phyloP scores from a whole-genome alignment of 2,113 vertebrate species.

The Arvicanthis niloticus region DNA sequence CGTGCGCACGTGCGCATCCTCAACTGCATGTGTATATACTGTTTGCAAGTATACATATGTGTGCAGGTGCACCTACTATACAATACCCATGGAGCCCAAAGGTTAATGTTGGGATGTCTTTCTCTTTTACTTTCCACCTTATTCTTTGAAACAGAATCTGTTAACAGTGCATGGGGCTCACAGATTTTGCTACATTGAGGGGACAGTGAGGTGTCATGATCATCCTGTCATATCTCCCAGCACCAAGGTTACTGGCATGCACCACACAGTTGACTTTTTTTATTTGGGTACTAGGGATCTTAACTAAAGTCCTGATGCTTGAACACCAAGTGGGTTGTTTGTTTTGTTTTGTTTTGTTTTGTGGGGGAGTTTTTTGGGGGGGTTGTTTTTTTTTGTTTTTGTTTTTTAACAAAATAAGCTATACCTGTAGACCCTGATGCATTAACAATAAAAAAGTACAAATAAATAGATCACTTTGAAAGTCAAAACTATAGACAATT shows the following conservation, averaged over 20 bases:
- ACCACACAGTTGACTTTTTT: not conserved
- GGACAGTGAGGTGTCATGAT: not conserved
- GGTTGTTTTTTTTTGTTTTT: too few species aligned
- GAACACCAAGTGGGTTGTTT: not conserved
- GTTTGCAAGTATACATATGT: not conserved
- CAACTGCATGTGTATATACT: too few species aligned
- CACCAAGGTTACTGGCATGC: too few species aligned
- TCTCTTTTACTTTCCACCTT: not conserved
- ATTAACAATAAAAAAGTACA: constrained; percentile 28
- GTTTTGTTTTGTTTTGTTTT: too few species aligned
- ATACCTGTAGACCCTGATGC: not conserved
- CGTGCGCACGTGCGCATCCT: not conserved
- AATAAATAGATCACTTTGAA: not conserved
- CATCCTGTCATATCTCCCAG: not conserved
- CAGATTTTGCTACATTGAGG: not conserved
- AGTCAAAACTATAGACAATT: not conserved
- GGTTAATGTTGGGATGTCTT: not conserved
- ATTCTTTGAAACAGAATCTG: not conserved
- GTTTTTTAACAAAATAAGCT: not conserved
- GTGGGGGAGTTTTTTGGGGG: too few species aligned
- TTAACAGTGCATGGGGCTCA: too few species aligned
- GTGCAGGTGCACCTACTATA: not conserved
- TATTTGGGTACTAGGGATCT: not conserved
- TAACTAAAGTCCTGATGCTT: not conserved
- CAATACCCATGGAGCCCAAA: too few species aligned